These are phyloP conservation scores for Tympanoctomys barrerae DNA, from an alignment of 2,797 vertebrate genomes.

Conservation along the genomic window DNA sequence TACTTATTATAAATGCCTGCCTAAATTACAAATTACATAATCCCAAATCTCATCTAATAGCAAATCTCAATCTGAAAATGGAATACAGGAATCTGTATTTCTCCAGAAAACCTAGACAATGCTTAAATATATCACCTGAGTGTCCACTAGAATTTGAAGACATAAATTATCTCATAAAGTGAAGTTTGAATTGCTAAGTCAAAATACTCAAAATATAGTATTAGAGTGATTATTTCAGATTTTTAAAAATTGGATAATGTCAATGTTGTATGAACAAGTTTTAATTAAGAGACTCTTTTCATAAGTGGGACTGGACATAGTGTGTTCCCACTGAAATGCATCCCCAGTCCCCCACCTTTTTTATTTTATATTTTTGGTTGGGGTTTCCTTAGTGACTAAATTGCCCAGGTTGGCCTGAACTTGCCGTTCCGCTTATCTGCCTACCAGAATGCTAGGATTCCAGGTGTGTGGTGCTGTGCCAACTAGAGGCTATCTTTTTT, in stretches of 20 bases:
- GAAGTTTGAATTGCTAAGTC: slow-evolving; percentile 48
- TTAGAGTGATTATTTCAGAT: slow-evolving; percentile 49
- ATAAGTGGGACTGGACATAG: background rate
- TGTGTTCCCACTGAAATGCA: background rate
- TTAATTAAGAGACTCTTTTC: background rate
- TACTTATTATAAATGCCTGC: background rate
- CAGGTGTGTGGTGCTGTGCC: background rate
- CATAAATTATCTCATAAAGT: background rate
- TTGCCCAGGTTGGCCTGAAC: background rate
- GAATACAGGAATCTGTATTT: slow-evolving; percentile 42
- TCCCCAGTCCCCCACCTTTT: background rate
- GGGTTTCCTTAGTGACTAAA: background rate
- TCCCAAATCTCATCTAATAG: slow-evolving; percentile 17
- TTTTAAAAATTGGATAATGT: slow-evolving; percentile 48
- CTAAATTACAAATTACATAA: slow-evolving; percentile 42
- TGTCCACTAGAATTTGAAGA: slow-evolving; percentile 58
- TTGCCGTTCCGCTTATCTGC: background rate
- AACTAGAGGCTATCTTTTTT: too few species aligned
- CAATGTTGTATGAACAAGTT: background rate
- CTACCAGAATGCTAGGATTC: background rate
- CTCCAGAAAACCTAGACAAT: background rate
- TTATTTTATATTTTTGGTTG: background rate
- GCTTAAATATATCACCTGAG: background rate
- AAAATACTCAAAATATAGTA: slow-evolving; percentile 47
- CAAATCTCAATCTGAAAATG: slow-evolving; percentile 3